A percentile compares a stretch with the other conserved stretches of the same genome.
Conservation (phyloP, 1,140 invertebrate species). For the Drosophila nikananu region DNA sequence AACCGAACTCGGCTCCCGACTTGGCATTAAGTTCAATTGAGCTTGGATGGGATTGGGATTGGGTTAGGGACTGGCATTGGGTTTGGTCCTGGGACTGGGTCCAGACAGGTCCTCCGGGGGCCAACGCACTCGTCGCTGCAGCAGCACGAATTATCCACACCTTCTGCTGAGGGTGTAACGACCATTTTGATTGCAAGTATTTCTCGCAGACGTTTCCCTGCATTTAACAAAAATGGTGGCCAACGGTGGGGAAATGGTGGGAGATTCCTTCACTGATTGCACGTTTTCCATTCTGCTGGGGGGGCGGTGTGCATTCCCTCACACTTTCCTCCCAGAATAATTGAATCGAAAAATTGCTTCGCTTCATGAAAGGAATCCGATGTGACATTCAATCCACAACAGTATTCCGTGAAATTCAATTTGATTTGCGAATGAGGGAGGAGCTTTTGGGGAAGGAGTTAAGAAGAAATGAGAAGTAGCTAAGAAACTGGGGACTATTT, state of each 20-base stretch:
- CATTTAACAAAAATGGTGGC: conserved; percentile 48
- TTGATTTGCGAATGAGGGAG: conserved; percentile 22
- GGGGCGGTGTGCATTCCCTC: conserved; percentile 50
- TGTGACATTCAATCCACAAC: conserved; percentile 27
- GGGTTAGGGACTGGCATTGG: not conserved
- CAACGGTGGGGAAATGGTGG: conserved; percentile 22
- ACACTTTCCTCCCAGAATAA: conserved; percentile 57
- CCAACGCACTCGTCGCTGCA: conserved; percentile 73
- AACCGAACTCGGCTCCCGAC: conserved; percentile 42
- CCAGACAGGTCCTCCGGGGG: conserved; percentile 47
- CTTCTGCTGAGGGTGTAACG: conserved; percentile 54
- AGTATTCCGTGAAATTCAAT: conserved; percentile 34
- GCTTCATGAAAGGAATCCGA: conserved; percentile 44
- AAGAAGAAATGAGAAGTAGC: not conserved
- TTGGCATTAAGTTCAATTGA: conserved; percentile 77
- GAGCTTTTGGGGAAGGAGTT: not conserved
- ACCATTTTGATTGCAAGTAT: conserved; percentile 76
- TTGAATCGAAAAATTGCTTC: conserved; percentile 74
- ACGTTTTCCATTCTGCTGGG: conserved; percentile 47
- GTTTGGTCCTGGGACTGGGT: not conserved
- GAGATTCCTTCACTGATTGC: conserved; percentile 68
- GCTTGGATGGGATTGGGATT: conserved; percentile 31
- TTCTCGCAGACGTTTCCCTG: conserved; percentile 66
- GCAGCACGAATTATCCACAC: conserved; percentile 67
- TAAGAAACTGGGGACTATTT: not conserved